phyloP scores from a whole-genome alignment of 2,113 vertebrate species.

The Hemibagrus wyckioides region DNA sequence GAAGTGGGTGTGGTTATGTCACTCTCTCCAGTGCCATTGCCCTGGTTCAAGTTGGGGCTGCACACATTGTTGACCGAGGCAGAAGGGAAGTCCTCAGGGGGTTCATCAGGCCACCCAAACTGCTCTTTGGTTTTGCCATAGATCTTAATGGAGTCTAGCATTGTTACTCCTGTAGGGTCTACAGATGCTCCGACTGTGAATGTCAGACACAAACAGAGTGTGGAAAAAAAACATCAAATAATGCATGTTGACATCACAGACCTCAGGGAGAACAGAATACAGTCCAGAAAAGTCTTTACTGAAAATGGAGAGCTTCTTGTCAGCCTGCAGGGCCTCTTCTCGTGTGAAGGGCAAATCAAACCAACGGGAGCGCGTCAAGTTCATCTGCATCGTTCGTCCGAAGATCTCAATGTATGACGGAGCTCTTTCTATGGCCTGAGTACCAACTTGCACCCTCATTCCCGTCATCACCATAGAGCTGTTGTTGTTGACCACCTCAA shows the following conservation, averaged over 20 bases:
- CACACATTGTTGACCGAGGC: conserved; percentile 92
- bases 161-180: conserved; percentile 96
- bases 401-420: conserved; percentile 96
- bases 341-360: conserved; percentile 97
- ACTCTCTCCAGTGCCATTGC: conserved; percentile 83
- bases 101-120: conserved; percentile 98
- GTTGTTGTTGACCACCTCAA: conserved; percentile 95
- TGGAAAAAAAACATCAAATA: background rate
- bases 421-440: conserved; percentile 91
- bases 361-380: conserved; percentile 94
- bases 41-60: conserved; percentile 89
- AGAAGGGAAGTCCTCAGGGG: conserved; percentile 93
- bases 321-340: conserved; percentile 94
- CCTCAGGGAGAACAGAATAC: background rate
- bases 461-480: conserved; percentile 99
- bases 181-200: conserved; percentile 91
- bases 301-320: conserved; percentile 96
- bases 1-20: conserved; percentile 80
- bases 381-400: conserved; percentile 96
- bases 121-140: conserved; percentile 99
- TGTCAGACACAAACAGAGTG: background rate
- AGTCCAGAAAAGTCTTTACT: conserved; percentile 73
- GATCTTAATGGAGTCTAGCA: conserved; percentile 98
- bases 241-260: too few relatives aligned
- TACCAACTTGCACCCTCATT: conserved; percentile 95